Base-by-base conservation (phyloP, 2,113 vertebrate genomes). In the Ctenodactylus gundi region DNA sequence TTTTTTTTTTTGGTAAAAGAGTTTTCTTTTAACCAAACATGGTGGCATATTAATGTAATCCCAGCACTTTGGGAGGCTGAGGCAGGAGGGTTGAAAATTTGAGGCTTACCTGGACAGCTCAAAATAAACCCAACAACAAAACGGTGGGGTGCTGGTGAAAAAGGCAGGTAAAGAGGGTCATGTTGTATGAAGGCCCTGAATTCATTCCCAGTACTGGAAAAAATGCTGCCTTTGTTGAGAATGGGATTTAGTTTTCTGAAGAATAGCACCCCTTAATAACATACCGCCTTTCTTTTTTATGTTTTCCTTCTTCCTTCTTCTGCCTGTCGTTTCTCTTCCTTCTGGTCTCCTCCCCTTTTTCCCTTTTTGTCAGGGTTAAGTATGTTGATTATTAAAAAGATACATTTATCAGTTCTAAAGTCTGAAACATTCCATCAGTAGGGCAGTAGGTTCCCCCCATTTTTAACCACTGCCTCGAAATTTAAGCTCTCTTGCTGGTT, bases 381-480 rank as follows among this genome's bases (percentile, higher is more conserved):
- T 83, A 88, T 80, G 73, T 41, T 90, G 51, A 62, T 27, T 46
- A 10, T 83, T 95, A 46, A 86, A 86, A 53, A 64, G 39, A 55
- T 62, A 31, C 5, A 80, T 0, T 20, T 53, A 41, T 60, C 34
- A 80, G 51, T 44, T 95, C 18, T 84, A 29, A 70, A 82, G 10
- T 88, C 49, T 85, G 62, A 41, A 72, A 76, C 82, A 23, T 73
- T 76, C 27, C 14, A 51, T 68, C 29, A 53, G 31, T 46, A 73
- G 17, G n/a, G 23, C n/a, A 81, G 9, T 91, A 64, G 21, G 31
- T 58, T 76, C 91, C 58, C 58, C 46, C n/a, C 34, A 23, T 91
- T 80, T 91, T 68, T 39, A 88, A 4, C 36, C 36, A 27, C 94
- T 94, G 39, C 84, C 60, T 94, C 41, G 55, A 95, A 67, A 76